Evolutionary conservation across 2,113 vertebrate genomes (phyloP).

Genomic region (Xenopus tropicalis): DNA sequence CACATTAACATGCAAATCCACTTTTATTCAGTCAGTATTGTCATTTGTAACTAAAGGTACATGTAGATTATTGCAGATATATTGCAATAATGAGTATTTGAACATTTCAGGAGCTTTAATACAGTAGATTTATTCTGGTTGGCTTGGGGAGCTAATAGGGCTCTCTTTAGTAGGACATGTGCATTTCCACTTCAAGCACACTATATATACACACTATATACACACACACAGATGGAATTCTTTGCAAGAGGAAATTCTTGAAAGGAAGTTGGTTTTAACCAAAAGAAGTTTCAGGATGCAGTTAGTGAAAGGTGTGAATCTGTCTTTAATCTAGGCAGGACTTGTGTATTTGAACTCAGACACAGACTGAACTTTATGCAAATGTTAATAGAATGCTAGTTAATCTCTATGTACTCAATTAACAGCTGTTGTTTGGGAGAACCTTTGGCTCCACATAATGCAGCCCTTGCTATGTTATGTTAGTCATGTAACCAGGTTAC

Average conservation of each 20-base stretch:
- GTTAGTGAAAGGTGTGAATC: not conserved
- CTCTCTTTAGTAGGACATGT: not conserved
- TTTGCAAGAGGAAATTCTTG: conserved; percentile 1
- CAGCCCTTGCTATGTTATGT: not conserved
- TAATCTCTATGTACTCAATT: not conserved
- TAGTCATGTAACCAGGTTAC: no score
- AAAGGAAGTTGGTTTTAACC: not conserved
- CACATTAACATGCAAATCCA: no score
- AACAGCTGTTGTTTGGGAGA: not conserved
- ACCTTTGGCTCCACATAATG: not conserved
- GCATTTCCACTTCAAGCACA: not conserved
- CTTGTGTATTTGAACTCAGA: conserved; percentile 1
- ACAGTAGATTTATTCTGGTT: no score
- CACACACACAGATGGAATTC: not conserved
- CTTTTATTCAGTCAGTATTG: no score
- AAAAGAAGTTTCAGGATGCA: not conserved
- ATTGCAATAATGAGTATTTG: no score
- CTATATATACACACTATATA: conserved; percentile 40
- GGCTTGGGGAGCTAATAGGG: no score
- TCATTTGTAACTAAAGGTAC: no score
- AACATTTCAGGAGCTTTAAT: no score
- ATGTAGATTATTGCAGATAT: no score
- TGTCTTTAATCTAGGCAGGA: not conserved
- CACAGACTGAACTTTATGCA: conserved; percentile 3
- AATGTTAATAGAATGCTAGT: not conserved